These are phyloP conservation scores for Azorinus chamasolen DNA, from an alignment of 2,888 invertebrate species.

Conservation along the genomic window DNA sequence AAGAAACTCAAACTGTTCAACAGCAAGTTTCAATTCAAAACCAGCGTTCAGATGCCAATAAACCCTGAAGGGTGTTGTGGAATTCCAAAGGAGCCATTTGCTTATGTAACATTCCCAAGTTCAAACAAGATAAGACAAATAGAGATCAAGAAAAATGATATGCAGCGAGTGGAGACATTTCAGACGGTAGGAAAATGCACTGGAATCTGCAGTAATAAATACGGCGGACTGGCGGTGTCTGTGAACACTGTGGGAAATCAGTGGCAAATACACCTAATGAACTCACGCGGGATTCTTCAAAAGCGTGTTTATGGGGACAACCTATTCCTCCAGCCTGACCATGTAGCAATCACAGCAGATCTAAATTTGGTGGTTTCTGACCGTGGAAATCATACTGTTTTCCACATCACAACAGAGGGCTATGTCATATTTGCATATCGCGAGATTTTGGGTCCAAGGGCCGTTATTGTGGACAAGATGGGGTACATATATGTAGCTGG, in stretches of 20 bases:
- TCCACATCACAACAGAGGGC: slow-evolving; percentile 56
- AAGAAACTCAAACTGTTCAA: slow-evolving; percentile 56
- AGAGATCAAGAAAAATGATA: slow-evolving; percentile 37
- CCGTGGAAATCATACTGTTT: slow-evolving; percentile 54
- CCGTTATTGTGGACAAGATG: slow-evolving; percentile 49
- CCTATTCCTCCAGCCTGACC: slow-evolving; percentile 58
- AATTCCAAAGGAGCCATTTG: slow-evolving; percentile 35
- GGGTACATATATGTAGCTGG: slow-evolving; percentile 56
- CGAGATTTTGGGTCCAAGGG: slow-evolving; percentile 47
- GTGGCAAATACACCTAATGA: slow-evolving; percentile 61
- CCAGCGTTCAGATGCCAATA: slow-evolving; percentile 47
- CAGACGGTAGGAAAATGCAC: slow-evolving; percentile 55
- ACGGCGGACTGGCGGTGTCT: slow-evolving; percentile 52
- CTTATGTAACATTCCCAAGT: slow-evolving; percentile 54
- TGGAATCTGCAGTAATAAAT: slow-evolving; percentile 52
- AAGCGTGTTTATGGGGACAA: slow-evolving; percentile 55
- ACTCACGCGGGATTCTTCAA: slow-evolving; percentile 44
- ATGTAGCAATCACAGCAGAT: slow-evolving; percentile 52
- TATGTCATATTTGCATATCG: slow-evolving; percentile 59
- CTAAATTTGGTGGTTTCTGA: slow-evolving; percentile 55
- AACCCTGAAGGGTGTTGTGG: slow-evolving; percentile 34
- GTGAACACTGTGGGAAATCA: slow-evolving; percentile 53
- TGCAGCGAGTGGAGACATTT: slow-evolving; percentile 46
- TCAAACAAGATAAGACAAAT: slow-evolving; percentile 50
- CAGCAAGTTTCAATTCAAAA: slow-evolving; percentile 37